A percentile compares a stretch with the other conserved stretches of the same genome.
Conservation (phyloP, 2,113 vertebrate species). For the Haemorhous mexicanus region DNA sequence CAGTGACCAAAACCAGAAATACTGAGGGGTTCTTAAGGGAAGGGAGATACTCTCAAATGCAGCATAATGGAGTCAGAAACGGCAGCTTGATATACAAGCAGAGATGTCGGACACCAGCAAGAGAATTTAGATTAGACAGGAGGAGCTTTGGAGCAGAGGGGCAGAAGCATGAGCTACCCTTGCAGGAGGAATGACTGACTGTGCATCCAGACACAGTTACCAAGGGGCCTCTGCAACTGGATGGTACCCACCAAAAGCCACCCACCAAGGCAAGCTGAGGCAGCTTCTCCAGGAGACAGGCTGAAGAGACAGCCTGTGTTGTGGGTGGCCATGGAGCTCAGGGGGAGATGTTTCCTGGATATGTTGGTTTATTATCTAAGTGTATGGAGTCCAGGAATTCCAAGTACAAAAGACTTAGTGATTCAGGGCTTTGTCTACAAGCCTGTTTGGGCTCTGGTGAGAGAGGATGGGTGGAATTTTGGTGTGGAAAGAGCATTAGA, state of each 20-base stretch:
- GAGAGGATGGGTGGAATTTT: not conserved
- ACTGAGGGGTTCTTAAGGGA: not conserved
- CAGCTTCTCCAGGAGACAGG: not conserved
- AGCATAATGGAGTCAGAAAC: not conserved
- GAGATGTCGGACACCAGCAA: not conserved
- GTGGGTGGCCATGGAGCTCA: not conserved
- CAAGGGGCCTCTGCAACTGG: not conserved
- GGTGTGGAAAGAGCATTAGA: not conserved
- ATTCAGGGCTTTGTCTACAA: not conserved
- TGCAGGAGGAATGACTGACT: not conserved
- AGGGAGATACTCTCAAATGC: not conserved
- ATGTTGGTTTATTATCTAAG: not conserved
- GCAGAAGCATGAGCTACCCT: not conserved
- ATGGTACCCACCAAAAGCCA: not conserved
- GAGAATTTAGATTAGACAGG: not conserved
- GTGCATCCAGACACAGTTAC: not conserved
- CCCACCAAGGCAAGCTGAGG: not conserved
- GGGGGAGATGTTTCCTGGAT: not conserved
- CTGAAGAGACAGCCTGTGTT: not conserved
- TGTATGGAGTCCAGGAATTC: not conserved
- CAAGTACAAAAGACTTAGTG: not conserved
- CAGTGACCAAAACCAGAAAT: not conserved
- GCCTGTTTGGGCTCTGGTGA: not conserved
- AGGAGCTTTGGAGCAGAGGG: not conserved
- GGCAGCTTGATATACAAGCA: not conserved